Base-by-base conservation (phyloP, 1,140 invertebrate genomes). In the Potamilus streckersoni region DNA sequence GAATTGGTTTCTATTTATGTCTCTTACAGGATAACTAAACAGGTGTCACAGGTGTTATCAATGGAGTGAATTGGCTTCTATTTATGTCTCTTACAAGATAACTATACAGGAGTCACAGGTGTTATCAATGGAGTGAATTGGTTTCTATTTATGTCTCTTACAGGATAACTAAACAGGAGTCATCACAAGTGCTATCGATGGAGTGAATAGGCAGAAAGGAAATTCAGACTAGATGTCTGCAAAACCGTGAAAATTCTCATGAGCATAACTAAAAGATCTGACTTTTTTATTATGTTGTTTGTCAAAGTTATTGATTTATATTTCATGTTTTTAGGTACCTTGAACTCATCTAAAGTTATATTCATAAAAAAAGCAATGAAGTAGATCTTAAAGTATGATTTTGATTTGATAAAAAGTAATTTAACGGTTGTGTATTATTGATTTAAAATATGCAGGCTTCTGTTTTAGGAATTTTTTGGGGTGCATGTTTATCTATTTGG, bases 171-270 rank as follows among this genome's bases (percentile, higher is more conserved):
- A n/a, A 38, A 27, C 49, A 61, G 16, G 19, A 23, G n/a, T n/a
- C 38, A 49, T n/a, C 38, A 49, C 12, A 12, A 14, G 14, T 14
- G 66, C 66, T 13, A 38, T 84, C 11, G 79, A 81, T 17, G 80
- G 80, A 72, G 84, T 86, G 4, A 86, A 82, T 71, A 81, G 82
- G 64, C 56, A 31, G 13, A 56, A 68, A 13, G 5, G 57, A 19
- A 58, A 72, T 8, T 70, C 72, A 4, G 38, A 2, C n/a, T 70
- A 19, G 16, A 69, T 13, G 2, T 69, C 71, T 20, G 60, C 77
- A 31, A 86, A 84, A 73, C 79, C 82, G 83, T 58, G 84, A 84
- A 65, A 84, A 81, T 56, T 79, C 73, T 59, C 84, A 85, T 64
- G 84, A 86, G 62, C 84, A 82, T 73, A 83, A 86, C 66, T 86